Base-by-base conservation (phyloP, 2,113 vertebrate species). In the Cardinalis cardinalis region DNA sequence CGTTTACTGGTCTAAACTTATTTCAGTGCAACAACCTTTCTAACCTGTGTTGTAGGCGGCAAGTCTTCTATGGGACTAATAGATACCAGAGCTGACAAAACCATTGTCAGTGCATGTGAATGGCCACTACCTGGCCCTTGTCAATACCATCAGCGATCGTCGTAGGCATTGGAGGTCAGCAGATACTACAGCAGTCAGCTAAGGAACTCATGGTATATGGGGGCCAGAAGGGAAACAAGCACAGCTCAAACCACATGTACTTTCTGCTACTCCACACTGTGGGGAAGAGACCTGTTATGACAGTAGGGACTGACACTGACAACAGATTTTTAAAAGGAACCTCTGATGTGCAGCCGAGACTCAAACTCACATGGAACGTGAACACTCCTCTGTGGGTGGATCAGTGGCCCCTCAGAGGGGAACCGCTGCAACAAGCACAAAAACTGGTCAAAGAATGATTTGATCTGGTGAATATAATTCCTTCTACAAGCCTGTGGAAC, bases 101-200 rank as follows among this genome's bases (percentile, higher is more conserved):
- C 29, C 49, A 53, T 18, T 8, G 7, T 25, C 68, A 53, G 15
- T 18, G 36, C 24, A 32, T 3, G 12, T 18, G 49, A 70, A 53
- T 25, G 49, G 16, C 36, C 36, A 18, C 28, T 3, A 14, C 48
- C 28, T 31, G 48, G 66, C 34, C 66, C 34, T 14, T 32, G 49
- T 25, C 68, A 19, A 32, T 0, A 2, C 36, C 36, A 40, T 18
- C 48, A 32, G 36, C 2, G 20, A 70, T 32, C 0, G 6, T 18
- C 20, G 25, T 29, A 71, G 68, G 36, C 49, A 32, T 18, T 0
- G 2, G 29, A 70, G 12, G 12, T 32, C 49, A 71, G 49, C 49
- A 41, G 49, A 41, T 32, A 29, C 49, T 29, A 10, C 49, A 41
- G 68, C 21, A 53, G 68, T 25, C 36, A 52, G 36, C 49, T 32